Percentiles rank a stretch among this genome's conserved stretches.
phyloP scores from a whole-genome alignment of 1,140 invertebrate species.

The Pseudoatta argentina region DNA sequence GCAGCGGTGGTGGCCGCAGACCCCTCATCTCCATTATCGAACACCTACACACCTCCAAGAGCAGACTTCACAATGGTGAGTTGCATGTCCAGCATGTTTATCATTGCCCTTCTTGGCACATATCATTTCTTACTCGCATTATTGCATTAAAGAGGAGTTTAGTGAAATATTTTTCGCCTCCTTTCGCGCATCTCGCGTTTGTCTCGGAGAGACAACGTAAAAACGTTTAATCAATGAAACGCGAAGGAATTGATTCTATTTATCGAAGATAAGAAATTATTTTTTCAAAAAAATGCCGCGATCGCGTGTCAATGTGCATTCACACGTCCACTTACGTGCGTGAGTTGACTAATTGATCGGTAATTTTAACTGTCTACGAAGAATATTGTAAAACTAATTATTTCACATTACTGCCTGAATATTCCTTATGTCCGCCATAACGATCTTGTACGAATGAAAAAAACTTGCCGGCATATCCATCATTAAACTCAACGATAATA shows the following conservation, averaged over 20 bases:
- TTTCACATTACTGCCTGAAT: conserved; percentile 4
- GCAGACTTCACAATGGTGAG: conserved; percentile 80
- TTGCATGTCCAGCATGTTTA: conserved; percentile 21
- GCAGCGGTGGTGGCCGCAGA: conserved; percentile 77
- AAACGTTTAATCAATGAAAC: background rate
- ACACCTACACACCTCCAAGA: conserved; percentile 79
- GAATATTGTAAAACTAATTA: conserved; percentile 35
- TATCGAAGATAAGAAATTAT: conserved; percentile 7
- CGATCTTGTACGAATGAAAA: background rate
- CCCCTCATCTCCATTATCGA: conserved; percentile 82
- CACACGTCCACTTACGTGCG: background rate
- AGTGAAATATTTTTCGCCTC: conserved; percentile 1
- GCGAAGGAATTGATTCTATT: background rate
- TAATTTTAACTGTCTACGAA: conserved; percentile 10
- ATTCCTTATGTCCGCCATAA: background rate
- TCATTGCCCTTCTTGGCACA: background rate
- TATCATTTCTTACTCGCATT: conserved; percentile 5
- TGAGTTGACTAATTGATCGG: conserved; percentile 33
- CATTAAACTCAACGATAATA: background rate
- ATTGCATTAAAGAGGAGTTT: background rate
- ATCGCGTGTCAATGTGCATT: background rate
- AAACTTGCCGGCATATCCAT: background rate
- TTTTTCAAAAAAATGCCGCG: conserved; percentile 4
- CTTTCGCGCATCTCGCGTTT: background rate
- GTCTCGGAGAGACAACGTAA: background rate